Conservation (phyloP, 2,888 invertebrate genomes). For the Monoplex corrugatus region DNA sequence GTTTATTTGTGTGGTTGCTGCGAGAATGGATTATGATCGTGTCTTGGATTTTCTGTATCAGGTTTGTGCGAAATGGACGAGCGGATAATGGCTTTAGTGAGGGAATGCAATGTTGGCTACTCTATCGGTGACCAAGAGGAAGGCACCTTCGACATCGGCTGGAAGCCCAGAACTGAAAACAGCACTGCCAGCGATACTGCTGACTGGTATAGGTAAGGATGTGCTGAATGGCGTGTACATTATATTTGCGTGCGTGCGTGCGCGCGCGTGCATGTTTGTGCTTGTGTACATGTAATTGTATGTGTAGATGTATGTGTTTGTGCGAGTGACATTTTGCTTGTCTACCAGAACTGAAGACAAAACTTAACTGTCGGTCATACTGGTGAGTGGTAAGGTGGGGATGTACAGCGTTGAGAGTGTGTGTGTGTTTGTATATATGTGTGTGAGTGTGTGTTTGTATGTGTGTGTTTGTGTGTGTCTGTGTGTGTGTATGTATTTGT, state of each 20-base stretch:
- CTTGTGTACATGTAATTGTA: background rate
- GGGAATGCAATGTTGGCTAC: conserved; percentile 76
- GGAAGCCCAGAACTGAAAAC: conserved; percentile 64
- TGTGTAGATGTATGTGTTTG: background rate
- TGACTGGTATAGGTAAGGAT: conserved; percentile 53
- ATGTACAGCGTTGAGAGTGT: too few species aligned
- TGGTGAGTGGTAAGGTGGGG: too few species aligned
- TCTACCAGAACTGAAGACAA: too few species aligned
- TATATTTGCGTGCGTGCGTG: background rate
- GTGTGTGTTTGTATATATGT: too few species aligned
- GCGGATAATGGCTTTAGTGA: conserved; percentile 62
- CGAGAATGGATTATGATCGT: too few species aligned
- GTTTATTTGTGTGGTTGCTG: too few species aligned
- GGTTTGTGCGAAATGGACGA: conserved; percentile 69
- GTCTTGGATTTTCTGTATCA: too few species aligned
- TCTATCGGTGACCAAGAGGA: conserved; percentile 72
- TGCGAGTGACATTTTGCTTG: too few species aligned
- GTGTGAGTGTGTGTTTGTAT: too few species aligned
- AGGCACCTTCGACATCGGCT: conserved; percentile 69
- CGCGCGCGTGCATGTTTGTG: background rate
- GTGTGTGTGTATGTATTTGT: background rate
- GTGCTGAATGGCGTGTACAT: background rate
- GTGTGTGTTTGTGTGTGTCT: background rate
- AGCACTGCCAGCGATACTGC: conserved; percentile 49
- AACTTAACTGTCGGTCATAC: too few species aligned